phyloP scores from a whole-genome alignment of 1,140 invertebrate genomes.

The Propsilocerus akamusi region DNA sequence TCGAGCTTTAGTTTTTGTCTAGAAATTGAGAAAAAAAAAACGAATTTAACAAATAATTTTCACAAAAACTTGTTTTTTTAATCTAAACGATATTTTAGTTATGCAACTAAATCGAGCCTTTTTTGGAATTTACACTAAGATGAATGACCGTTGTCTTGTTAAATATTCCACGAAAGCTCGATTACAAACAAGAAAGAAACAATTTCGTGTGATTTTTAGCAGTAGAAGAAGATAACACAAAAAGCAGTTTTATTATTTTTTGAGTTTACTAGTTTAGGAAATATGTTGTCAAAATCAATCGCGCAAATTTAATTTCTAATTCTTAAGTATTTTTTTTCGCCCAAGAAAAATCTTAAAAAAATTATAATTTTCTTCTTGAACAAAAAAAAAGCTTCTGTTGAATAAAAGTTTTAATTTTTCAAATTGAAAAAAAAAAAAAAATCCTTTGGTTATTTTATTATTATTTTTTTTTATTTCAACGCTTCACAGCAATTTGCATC shows the following conservation, averaged over 20 bases:
- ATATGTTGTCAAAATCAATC: conserved; percentile 5
- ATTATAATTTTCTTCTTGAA: conserved; percentile 1
- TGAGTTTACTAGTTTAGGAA: neutral
- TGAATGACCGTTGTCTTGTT: no score
- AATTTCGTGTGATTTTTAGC: conserved; percentile 32
- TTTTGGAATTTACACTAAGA: no score
- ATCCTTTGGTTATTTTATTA: neutral
- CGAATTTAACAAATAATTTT: no score
- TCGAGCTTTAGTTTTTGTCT: no score
- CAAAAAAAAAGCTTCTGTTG: conserved; percentile 2
- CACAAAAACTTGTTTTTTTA: no score
- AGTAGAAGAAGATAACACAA: conserved; percentile 22
- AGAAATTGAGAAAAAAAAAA: no score
- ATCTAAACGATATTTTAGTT: no score
- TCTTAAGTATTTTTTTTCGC: no score
- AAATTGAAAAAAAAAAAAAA: neutral
- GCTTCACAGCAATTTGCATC: no score
- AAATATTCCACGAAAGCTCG: no score
- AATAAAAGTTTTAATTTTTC: conserved; percentile 2
- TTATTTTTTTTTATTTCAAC: neutral
- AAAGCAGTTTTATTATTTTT: neutral
- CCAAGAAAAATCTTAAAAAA: neutral
- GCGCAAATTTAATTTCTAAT: neutral
- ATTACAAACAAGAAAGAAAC: conserved; percentile 6
- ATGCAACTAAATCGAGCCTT: no score